These are phyloP conservation scores for Mungos mungo DNA, from an alignment of 2,113 vertebrate genomes.

Conservation along the genomic window DNA sequence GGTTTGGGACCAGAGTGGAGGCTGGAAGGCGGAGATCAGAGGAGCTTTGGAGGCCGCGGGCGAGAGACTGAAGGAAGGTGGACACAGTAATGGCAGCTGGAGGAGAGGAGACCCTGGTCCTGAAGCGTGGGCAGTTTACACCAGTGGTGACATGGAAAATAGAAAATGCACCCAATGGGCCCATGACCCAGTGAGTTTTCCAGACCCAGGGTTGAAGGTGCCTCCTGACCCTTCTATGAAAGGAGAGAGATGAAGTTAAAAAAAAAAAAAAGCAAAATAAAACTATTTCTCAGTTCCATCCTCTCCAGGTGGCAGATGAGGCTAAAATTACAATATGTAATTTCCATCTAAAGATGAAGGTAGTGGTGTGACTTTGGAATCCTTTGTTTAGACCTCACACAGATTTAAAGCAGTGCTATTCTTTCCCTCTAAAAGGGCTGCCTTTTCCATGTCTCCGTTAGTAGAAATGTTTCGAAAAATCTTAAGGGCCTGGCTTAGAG, in stretches of 20 bases:
- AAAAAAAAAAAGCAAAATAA: background rate
- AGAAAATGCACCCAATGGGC: background rate
- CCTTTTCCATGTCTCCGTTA: background rate
- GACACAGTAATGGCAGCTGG: background rate
- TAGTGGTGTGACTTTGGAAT: background rate
- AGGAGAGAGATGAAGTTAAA: background rate
- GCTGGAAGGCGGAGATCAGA: background rate
- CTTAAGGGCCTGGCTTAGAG: background rate
- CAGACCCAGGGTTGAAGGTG: background rate
- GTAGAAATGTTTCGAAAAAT: background rate
- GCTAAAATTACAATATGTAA: background rate
- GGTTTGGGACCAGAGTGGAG: background rate
- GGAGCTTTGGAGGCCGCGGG: conserved; percentile 11
- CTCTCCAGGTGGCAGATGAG: background rate
- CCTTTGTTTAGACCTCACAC: background rate
- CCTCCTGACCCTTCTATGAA: background rate
- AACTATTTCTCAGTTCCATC: background rate
- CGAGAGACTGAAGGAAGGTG: background rate
- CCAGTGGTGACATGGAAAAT: background rate
- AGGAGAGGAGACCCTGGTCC: background rate
- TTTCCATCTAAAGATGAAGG: background rate
- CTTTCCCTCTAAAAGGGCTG: background rate
- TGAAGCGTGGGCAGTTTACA: background rate
- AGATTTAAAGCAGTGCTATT: background rate
- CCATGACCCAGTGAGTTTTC: background rate